Evolutionary conservation across 2,888 invertebrate genomes (phyloP).

Genomic region (Yponomeuta sedellus): DNA sequence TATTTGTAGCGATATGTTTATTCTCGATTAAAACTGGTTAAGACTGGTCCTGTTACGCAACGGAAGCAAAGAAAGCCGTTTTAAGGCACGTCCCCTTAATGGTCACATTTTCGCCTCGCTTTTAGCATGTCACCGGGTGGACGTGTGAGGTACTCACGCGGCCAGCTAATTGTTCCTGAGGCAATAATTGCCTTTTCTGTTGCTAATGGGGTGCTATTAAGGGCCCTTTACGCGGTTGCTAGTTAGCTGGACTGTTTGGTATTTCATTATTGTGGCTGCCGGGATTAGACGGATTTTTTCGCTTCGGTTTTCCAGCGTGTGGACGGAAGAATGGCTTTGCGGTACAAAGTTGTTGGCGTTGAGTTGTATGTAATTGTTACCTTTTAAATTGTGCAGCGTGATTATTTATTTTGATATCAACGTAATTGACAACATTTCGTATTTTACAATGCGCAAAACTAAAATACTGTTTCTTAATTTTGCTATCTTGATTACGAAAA

Average conservation of each 20-base stretch:
- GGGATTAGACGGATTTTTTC: background rate
- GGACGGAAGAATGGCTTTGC: background rate
- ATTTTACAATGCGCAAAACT: too few relatives aligned
- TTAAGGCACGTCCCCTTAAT: background rate
- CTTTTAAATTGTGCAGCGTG: too few relatives aligned
- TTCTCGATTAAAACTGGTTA: too few relatives aligned
- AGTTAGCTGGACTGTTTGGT: constrained; percentile 23
- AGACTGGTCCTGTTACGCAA: too few relatives aligned
- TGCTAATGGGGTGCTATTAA: constrained; percentile 44
- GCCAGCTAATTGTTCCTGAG: constrained; percentile 46
- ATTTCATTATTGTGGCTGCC: background rate
- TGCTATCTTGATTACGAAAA: too few relatives aligned
- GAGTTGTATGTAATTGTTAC: background rate
- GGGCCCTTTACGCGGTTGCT: constrained; percentile 26
- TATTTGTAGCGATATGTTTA: too few relatives aligned
- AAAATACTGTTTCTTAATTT: too few relatives aligned
- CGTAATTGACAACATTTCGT: too few relatives aligned
- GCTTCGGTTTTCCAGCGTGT: background rate
- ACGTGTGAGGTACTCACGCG: constrained; percentile 16
- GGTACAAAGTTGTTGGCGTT: too few relatives aligned
- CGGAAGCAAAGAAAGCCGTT: too few relatives aligned
- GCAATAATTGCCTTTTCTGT: constrained; percentile 51
- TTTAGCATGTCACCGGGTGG: constrained; percentile 13
- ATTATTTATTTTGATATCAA: too few relatives aligned
- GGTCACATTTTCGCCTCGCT: background rate